phyloP scores from a whole-genome alignment of 2,113 vertebrate genomes.

The Verasper variegatus region DNA sequence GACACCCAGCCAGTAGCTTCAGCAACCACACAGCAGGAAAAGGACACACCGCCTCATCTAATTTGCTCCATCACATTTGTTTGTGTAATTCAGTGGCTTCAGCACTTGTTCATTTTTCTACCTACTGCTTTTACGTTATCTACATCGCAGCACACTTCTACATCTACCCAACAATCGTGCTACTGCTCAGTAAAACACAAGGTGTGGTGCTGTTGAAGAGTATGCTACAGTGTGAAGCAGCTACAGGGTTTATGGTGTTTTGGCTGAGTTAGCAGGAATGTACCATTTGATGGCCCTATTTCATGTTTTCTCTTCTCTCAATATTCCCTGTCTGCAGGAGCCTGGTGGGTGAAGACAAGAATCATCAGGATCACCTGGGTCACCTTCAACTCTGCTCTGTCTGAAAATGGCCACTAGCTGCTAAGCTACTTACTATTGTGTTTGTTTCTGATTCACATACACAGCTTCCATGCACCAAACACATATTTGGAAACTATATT shows the following conservation, averaged over 20 bases:
- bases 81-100: conserved; percentile 22
- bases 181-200: conserved; percentile 7
- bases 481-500: no score
- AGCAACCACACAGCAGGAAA: conserved; percentile 38
- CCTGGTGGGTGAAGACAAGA: not conserved
- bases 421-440: not conserved
- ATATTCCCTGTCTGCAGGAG: not conserved
- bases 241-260: conserved; percentile 19
- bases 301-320: not conserved
- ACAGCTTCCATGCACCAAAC: conserved; percentile 5
- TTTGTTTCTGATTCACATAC: conserved; percentile 1
- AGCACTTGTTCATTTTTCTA: conserved; percentile 23
- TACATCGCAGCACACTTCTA: conserved; percentile 24
- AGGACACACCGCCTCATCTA: conserved; percentile 37
- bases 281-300: conserved; percentile 11
- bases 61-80: conserved; percentile 35
- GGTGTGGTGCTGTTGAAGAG: conserved; percentile 8
- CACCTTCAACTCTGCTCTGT: not conserved
- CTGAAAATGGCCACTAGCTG: no score
- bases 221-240: conserved; percentile 12
- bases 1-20: conserved; percentile 41
- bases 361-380: conserved; percentile 8
- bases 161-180: not conserved
- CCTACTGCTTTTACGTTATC: conserved; percentile 24
- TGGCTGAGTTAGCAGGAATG: conserved; percentile 11